Base-by-base conservation (phyloP, 2,113 vertebrate genomes). In the Rhodinocichla rosea region DNA sequence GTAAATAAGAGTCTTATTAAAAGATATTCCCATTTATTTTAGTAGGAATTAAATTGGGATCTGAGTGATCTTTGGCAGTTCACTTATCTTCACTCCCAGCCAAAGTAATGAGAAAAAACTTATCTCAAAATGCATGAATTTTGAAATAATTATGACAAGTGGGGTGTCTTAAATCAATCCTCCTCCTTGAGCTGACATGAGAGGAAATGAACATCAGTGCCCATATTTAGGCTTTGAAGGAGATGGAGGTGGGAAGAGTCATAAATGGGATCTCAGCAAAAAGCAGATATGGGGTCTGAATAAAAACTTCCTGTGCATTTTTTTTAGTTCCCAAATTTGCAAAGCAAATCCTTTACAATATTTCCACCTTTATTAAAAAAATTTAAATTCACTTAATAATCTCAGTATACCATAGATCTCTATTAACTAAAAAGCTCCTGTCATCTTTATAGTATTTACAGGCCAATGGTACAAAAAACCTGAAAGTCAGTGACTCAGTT, bases 301-400 rank as follows among this genome's bases (percentile, higher is more conserved):
- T 22, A 89, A 80, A 97, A 96, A 90, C 75, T 88, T 88, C 63
- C 67, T 74, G 75, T 56, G 50, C 4, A 2, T 64, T 92, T 83
- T 94, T 94, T 95, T 95, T 83, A 83, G 68, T 93, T 95, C 68
- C 85, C 85, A 86, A 60, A 95, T 92, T 93, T 95, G 47, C 63
- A 93, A 63, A 90, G 59, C 50, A 88, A 95, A 91, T 67, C 27
- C 64, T 94, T 89, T 77, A 93, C 78, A 87, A 7, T 70, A 74
- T 68, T 90, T 94, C 68, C 71, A 95, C 40, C 47, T 92, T 75
- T 47, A 94, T 83, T 62, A 80, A 47, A 47, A 90, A 88, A 33
- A 39, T 45, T 53, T 74, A 50, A 85, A 76, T 16, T 39, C 35
- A 65, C 37, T 79, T 79, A 85, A 69, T 62, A 86, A 94, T 60